Evolutionary conservation across 2,113 vertebrate species (phyloP).

Genomic region (Herpetotheres cachinnans): DNA sequence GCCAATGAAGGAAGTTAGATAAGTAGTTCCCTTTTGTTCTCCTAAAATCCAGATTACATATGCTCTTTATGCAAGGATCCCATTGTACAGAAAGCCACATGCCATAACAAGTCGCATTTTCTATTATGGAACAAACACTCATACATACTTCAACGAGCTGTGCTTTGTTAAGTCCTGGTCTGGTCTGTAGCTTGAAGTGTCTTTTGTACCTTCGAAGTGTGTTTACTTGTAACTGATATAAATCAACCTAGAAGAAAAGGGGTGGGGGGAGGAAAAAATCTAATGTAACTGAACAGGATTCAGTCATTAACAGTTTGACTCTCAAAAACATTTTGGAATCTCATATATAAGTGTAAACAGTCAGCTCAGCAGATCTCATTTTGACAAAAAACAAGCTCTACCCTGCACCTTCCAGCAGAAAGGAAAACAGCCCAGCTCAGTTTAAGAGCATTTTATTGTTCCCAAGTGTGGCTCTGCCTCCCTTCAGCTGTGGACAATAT

Average conservation of each 20-base stretch:
- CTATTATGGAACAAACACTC: constrained; percentile 33
- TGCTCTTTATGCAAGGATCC: not conserved
- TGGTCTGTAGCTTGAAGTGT: constrained; percentile 85
- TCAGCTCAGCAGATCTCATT: not conserved
- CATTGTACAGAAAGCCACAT: not conserved
- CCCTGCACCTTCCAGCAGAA: not conserved
- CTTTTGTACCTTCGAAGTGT: constrained; percentile 85
- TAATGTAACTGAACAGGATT: not conserved
- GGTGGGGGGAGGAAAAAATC: not conserved
- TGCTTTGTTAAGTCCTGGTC: constrained; percentile 86
- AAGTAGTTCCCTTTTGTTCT: constrained; percentile 21
- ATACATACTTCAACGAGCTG: constrained; percentile 83
- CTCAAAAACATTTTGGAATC: not conserved
- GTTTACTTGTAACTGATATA: constrained; percentile 86
- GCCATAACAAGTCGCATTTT: not conserved
- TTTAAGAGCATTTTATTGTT: not conserved
- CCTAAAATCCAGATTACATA: not conserved
- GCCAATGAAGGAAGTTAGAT: not conserved
- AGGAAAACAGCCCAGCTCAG: not conserved
- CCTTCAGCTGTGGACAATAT: not conserved
- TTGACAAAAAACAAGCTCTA: not conserved
- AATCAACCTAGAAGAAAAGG: constrained; percentile 78
- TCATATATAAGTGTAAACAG: not conserved
- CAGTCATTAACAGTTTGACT: not conserved
- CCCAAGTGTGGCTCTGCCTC: not conserved